Evolutionary conservation across 1,140 invertebrate species (phyloP), one percentile per base, ranked within the genome.

Genomic region (Stratiolaelaps scimitus): DNA sequence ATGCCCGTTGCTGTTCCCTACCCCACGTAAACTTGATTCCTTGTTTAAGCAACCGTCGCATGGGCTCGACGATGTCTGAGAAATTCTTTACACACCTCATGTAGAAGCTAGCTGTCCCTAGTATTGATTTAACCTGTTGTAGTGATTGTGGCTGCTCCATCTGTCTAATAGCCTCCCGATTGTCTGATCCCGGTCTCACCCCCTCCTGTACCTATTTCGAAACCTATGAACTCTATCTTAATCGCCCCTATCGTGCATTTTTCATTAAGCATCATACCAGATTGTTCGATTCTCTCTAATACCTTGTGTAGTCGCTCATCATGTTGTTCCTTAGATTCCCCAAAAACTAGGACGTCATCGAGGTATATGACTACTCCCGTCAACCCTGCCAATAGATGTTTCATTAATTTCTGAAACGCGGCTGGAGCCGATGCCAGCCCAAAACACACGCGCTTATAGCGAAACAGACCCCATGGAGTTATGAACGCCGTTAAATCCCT

Each of bases 381-480:
- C n/a, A 69, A 7, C 6, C 64, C 65, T 26, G 29, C 47, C 26
- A 69, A 46, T 7, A 69, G n/a, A 20, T 56, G 44, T 20, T 45
- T 20, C 45, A 71, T 69, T 47, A 45, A 26, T 1, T 45, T 19
- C 30, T 72, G 69, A 29, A 72, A 68, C 4, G 45, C 46, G 20
- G 67, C 64, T 10, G 70, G 69, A 1, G 68, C 56, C 19, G 64
- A 68, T 46, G 26, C 64, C n/a, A 71, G 23, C n/a, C 71, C 70
- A 23, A 71, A 71, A 7, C 53, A 65, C n/a, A 70, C 29, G 15
- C 70, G 67, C n/a, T 66, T 64, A 46, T 68, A 71, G 17, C 64
- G 28, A 47, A 69, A 72, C 0, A 69, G 47, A 10, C 67, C 68
- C 23, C 53, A 60, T 26, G 15, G 53, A 2, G 53, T 60, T 1